A percentile compares a stretch with the other conserved stretches of the same genome.
These are phyloP conservation scores for Heliconius ismenius DNA, from an alignment of 2,888 invertebrate genomes.

Conservation along the genomic window DNA sequence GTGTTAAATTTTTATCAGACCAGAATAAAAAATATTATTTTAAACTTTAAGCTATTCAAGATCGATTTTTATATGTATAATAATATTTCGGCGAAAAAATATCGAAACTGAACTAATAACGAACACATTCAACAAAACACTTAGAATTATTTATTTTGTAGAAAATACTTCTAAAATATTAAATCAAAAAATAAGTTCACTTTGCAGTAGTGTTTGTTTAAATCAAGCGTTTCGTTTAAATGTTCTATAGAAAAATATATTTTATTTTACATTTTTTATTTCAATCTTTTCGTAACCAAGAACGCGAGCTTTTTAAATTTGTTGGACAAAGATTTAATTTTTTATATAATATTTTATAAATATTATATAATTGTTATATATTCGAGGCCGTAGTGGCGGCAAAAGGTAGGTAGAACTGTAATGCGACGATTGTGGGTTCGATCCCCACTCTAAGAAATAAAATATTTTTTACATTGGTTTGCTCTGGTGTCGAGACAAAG, in stretches of 20 bases:
- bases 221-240: constrained; percentile 1
- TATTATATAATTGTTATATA: no score
- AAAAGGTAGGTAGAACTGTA: no score
- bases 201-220: not conserved
- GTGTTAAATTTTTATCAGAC: no score
- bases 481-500: no score
- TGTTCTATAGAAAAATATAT: not conserved
- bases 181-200: not conserved
- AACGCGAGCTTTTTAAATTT: not conserved
- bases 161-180: not conserved
- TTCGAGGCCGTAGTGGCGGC: no score
- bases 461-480: no score
- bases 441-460: not conserved
- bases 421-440: not conserved
- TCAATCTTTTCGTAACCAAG: not conserved
- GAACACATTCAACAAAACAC: not conserved
- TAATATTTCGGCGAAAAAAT: no score
- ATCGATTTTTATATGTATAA: no score
- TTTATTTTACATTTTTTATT: not conserved
- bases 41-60: no score
- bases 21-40: no score
- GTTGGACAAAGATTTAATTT: constrained; percentile 1
- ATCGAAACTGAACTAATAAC: not conserved
- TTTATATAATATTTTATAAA: not conserved
- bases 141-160: not conserved